Evolutionary conservation across 2,797 vertebrate species (phyloP), one percentile per base, ranked within the genome.

Genomic region (Austrolebias charrua): DNA sequence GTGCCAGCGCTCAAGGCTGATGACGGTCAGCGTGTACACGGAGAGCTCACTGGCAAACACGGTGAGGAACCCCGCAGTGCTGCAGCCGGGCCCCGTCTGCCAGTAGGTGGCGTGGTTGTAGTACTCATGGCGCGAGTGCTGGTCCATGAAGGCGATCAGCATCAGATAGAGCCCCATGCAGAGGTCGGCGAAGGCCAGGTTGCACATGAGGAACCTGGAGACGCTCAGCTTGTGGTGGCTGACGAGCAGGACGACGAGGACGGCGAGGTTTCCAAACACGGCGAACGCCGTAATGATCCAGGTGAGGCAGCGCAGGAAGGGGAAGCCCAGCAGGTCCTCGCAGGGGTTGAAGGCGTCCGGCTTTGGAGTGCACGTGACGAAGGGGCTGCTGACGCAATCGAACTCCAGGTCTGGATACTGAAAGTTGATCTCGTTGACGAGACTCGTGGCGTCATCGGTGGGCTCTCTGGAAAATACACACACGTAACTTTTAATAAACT

Each of bases 111-210:
- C 95, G 0, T 96, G 90, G 88, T 98, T 97, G 72, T 96, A 95
- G 84, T 97, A 98, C 72, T 98, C 92, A 0, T 91, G 94, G 0
- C 85, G 93, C 1, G 95, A 97, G 69, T 89, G 87, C 55, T 86
- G 83, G 14, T 97, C 95, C n/a, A 95, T 93, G 0, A 91, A 90
- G 28, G 95, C 95, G 0, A 98, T 97, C 35, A 98, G 93, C 79
- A 96, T 89, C 69, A 97, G 84, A 57, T 97, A 98, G 8, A 98
- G 81, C 0, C 95, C 96, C 96, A 96, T 97, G 88, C 95, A 96
- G 1, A 98, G 92, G 72, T 97, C 95, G 0, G 95, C 96, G 1
- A 96, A 94, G 65, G 95, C 95, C 59, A 98, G 89, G 81, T 97
- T 96, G 73, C 96, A 98, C 93, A 98, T 96, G 54, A 98, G 95